Conservation (phyloP, 2,797 vertebrate genomes). For the Moxostoma hubbsi region DNA sequence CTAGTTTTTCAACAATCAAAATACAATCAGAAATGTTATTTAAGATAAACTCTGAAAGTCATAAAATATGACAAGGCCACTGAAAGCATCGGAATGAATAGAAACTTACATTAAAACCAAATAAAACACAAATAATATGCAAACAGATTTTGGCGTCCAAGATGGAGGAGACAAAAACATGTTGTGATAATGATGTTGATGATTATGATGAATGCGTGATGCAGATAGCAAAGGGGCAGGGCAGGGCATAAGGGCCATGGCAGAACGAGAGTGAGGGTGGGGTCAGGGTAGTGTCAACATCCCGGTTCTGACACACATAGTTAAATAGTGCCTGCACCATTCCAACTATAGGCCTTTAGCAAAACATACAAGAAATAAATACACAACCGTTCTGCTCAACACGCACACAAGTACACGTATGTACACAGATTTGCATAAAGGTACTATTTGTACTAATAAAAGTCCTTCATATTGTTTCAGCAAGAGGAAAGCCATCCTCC, state of each 20-base stretch:
- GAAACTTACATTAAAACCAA: too few species aligned
- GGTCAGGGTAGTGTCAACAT: not conserved
- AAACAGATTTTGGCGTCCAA: not conserved
- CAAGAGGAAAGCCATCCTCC: conserved; percentile 33
- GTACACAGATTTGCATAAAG: conserved; percentile 18
- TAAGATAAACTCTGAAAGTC: conserved; percentile 19
- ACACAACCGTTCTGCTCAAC: too few species aligned
- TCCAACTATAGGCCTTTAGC: conserved; percentile 20
- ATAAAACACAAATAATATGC: not conserved
- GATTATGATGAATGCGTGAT: conserved; percentile 11
- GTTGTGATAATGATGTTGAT: not conserved
- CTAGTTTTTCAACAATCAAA: not conserved
- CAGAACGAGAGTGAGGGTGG: not conserved
- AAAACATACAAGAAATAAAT: conserved; percentile 26
- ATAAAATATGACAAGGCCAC: conserved; percentile 41
- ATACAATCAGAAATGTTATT: not conserved
- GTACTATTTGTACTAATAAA: conserved; percentile 7
- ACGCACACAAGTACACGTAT: not conserved
- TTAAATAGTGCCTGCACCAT: conserved; percentile 71
- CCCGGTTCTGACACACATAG: not conserved
- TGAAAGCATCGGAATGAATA: conserved; percentile 11
- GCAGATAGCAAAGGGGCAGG: not conserved
- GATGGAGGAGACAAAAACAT: not conserved
- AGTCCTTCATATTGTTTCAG: conserved; percentile 40
- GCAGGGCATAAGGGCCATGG: not conserved